These are phyloP conservation scores for Thalassoma bifasciatum DNA, from an alignment of 2,113 vertebrate species.

Conservation along the genomic window DNA sequence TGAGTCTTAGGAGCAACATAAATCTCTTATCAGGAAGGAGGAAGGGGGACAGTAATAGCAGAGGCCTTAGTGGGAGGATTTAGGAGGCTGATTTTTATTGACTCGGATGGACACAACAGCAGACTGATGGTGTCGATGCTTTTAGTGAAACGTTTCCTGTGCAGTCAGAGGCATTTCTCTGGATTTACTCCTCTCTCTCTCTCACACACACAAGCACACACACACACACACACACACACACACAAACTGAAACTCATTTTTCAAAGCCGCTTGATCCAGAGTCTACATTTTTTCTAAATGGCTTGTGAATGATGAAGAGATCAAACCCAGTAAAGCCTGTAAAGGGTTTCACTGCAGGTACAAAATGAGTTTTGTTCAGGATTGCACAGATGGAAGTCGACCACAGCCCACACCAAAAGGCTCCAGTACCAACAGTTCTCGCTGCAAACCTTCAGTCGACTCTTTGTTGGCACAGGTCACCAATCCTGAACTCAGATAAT, in stretches of 20 bases:
- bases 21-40: conserved; percentile 53
- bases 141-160: conserved; percentile 54
- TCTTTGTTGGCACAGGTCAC: conserved; percentile 57
- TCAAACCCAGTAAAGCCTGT: conserved; percentile 34
- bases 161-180: conserved; percentile 14
- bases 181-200: conserved; percentile 47
- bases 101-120: conserved; percentile 44
- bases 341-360: conserved; percentile 1
- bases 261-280: conserved; percentile 34
- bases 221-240: neutral
- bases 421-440: conserved; percentile 5
- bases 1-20: conserved; percentile 49
- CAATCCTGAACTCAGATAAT: conserved; percentile 56
- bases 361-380: conserved; percentile 10
- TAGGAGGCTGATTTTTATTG: conserved; percentile 68
- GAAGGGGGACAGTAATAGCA: conserved; percentile 57
- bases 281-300: conserved; percentile 43
- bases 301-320: conserved; percentile 38
- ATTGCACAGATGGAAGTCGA: conserved; percentile 12
- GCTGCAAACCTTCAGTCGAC: conserved; percentile 20
- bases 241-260: conserved; percentile 37
- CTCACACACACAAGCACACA: too few species aligned
- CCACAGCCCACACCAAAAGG: neutral
- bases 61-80: conserved; percentile 64
- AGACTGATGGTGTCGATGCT: conserved; percentile 54